Evolutionary conservation across 2,888 invertebrate genomes (phyloP).

Genomic region (Calameuta idolon): DNA sequence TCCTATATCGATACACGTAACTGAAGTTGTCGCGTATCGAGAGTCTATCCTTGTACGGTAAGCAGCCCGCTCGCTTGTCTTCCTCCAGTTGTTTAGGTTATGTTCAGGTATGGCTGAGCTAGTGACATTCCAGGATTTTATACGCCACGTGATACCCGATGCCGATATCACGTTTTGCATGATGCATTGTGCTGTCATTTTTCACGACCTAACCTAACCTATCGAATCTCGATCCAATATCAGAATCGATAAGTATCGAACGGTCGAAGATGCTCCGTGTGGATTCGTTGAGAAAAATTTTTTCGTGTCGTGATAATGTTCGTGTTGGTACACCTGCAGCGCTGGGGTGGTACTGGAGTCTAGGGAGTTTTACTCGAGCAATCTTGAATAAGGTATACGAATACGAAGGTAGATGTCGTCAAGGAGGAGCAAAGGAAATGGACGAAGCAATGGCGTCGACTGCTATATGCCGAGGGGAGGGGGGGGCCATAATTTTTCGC

Average conservation of each 20-base stretch:
- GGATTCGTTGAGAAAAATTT: neutral
- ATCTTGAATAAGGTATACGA: neutral
- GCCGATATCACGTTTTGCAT: slow-evolving; percentile 54
- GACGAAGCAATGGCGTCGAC: slow-evolving; percentile 11
- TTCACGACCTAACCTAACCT: slow-evolving; percentile 38
- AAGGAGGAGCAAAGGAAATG: neutral
- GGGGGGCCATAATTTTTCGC: neutral
- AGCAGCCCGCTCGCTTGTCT: slow-evolving; percentile 10
- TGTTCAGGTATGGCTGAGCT: neutral
- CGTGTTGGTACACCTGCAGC: neutral
- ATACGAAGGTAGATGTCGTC: neutral
- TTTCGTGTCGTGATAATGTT: neutral
- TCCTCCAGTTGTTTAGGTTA: neutral
- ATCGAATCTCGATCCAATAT: neutral
- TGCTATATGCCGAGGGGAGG: too few relatives aligned
- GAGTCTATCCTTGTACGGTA: neutral
- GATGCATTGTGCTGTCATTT: slow-evolving; percentile 44
- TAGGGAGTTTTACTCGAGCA: neutral
- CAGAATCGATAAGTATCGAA: neutral
- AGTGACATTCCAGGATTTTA: slow-evolving; percentile 45
- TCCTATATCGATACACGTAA: neutral
- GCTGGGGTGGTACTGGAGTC: neutral
- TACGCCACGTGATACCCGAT: slow-evolving; percentile 46
- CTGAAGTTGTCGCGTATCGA: neutral
- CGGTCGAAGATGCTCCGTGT: neutral